A percentile compares a stretch with the other conserved stretches of the same genome.
Conservation (phyloP, 2,888 invertebrate genomes). For the Drosophila recens region DNA sequence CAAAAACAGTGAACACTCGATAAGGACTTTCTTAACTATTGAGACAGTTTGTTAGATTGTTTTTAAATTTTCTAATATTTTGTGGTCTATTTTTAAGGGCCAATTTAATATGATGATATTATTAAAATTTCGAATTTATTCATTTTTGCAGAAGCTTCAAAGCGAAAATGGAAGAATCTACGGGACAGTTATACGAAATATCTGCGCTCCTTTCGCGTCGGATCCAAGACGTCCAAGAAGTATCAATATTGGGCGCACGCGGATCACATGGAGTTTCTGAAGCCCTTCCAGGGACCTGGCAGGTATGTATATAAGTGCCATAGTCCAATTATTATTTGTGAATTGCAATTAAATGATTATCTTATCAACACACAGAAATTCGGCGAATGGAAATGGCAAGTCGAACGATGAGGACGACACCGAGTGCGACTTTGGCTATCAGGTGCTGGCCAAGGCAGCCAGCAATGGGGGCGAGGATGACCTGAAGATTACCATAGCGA, state of each 20-base stretch:
- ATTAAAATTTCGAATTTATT: neutral
- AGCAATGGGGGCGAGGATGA: conserved; percentile 77
- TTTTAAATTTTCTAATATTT: neutral
- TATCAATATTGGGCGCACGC: conserved; percentile 85
- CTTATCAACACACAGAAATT: conserved; percentile 64
- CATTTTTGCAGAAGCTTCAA: conserved; percentile 81
- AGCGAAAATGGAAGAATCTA: conserved; percentile 85
- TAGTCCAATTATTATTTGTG: neutral
- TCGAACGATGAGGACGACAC: conserved; percentile 83
- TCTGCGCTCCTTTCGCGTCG: conserved; percentile 84
- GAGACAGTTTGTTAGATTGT: neutral
- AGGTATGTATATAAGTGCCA: conserved; percentile 74
- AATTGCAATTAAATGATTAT: neutral
- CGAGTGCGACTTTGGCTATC: conserved; percentile 83
- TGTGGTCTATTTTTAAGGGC: conserved; percentile 5
- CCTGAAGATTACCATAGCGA: conserved; percentile 68
- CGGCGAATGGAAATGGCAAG: conserved; percentile 68
- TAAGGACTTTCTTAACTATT: neutral
- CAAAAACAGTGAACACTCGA: neutral
- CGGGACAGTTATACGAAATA: conserved; percentile 85
- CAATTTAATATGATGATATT: neutral
- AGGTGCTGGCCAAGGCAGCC: conserved; percentile 81
- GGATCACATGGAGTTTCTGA: conserved; percentile 84
- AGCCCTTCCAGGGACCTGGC: conserved; percentile 85
- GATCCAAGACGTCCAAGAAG: conserved; percentile 85